Percentiles rank a stretch among this genome's conserved stretches.
Conservation (phyloP, 1,140 invertebrate genomes). For the Episyrphus balteatus region DNA sequence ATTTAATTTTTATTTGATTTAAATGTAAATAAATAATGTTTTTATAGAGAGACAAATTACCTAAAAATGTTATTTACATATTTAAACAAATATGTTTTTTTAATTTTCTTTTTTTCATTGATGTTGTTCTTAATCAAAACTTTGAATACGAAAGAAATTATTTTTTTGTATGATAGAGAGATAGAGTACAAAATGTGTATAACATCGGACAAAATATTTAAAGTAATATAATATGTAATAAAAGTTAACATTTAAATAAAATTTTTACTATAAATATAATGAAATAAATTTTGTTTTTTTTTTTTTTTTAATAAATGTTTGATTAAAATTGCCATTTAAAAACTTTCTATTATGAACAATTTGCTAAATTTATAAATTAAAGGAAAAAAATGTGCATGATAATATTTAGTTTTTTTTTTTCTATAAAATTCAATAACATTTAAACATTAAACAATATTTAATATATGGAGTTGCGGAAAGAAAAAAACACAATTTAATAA, state of each 20-base stretch:
- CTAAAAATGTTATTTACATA: slow-evolving; percentile 24
- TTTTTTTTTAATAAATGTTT: background rate
- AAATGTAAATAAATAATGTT: slow-evolving; percentile 7
- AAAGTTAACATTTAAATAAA: background rate
- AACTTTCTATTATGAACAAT: background rate
- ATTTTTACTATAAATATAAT: background rate
- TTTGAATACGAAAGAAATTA: slow-evolving; percentile 24
- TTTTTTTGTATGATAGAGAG: background rate
- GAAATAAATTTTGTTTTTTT: no score
- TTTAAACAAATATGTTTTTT: slow-evolving; percentile 7
- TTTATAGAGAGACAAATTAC: slow-evolving; percentile 1
- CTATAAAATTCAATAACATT: background rate
- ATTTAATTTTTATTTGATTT: slow-evolving; percentile 1
- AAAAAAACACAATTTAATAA: slow-evolving; percentile 16
- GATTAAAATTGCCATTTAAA: background rate
- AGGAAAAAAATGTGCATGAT: no score
- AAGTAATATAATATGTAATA: background rate
- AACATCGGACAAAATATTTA: background rate
- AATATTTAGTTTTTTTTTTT: background rate
- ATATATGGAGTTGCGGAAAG: no score
- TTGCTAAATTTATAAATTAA: background rate
- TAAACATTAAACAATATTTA: background rate
- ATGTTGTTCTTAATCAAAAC: slow-evolving; percentile 14
- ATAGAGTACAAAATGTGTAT: background rate
- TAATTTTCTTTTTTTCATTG: slow-evolving; percentile 5